Conservation (phyloP, 1,140 invertebrate species). For the Pinna nobilis region DNA sequence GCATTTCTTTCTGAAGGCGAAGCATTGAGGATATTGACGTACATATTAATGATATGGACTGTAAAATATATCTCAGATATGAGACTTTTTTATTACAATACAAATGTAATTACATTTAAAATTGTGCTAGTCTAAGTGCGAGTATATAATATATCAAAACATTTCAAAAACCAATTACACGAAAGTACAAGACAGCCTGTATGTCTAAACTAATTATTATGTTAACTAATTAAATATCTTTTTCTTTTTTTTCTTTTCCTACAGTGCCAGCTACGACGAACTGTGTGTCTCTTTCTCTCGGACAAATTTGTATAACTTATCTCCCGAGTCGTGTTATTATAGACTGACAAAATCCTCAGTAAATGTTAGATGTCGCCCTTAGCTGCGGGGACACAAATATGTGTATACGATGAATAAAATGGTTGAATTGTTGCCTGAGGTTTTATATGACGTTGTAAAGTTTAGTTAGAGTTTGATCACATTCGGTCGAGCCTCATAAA, state of each 20-base stretch:
- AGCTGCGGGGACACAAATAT: too few relatives aligned
- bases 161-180: neutral
- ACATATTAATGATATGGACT: too few relatives aligned
- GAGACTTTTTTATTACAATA: neutral
- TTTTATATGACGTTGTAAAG: too few relatives aligned
- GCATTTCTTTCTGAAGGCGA: too few relatives aligned
- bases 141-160: neutral
- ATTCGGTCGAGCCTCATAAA: too few relatives aligned
- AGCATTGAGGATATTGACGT: too few relatives aligned
- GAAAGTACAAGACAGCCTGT: neutral
- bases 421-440: too few relatives aligned
- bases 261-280: slow-evolving; percentile 16
- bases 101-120: neutral
- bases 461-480: too few relatives aligned
- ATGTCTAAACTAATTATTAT: neutral
- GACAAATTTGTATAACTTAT: slow-evolving; percentile 15
- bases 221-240: too few relatives aligned
- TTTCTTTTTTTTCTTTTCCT: neutral
- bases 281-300: slow-evolving; percentile 13
- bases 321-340: slow-evolving; percentile 8
- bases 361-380: too few relatives aligned
- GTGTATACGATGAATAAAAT: too few relatives aligned
- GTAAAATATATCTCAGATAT: neutral
- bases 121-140: neutral
- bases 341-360: too few relatives aligned